Percentiles rank a stretch among this genome's conserved stretches.
Evolutionary conservation across 2,113 vertebrate species (phyloP).

Genomic region (Phylloscopus trochilus): DNA sequence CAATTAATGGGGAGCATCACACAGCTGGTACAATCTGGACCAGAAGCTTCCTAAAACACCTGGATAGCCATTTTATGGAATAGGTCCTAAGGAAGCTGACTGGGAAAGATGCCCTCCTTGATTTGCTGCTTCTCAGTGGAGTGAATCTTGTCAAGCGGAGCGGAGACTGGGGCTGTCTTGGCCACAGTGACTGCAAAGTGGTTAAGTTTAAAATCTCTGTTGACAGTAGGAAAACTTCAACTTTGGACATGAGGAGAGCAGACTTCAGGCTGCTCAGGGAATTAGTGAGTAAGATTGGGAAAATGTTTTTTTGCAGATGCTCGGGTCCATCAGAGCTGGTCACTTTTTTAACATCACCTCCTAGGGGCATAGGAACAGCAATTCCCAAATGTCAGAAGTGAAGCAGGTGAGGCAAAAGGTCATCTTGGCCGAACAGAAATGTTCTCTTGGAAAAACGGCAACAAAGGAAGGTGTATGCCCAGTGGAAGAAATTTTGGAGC

Average conservation of each 20-base stretch:
- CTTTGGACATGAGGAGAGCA: neutral
- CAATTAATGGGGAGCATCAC: neutral
- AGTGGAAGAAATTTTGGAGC: neutral
- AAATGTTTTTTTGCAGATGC: neutral
- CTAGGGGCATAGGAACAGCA: neutral
- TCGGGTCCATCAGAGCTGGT: neutral
- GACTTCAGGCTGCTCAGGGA: neutral
- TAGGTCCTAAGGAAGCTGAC: neutral
- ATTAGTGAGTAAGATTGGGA: neutral
- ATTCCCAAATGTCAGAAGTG: neutral
- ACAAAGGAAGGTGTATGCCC: neutral
- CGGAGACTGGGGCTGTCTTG: neutral
- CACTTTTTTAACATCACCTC: neutral
- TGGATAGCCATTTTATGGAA: neutral
- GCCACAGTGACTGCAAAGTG: accelerated
- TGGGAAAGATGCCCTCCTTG: accelerated
- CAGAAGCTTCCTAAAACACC: neutral
- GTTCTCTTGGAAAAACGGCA: neutral
- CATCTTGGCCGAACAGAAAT: neutral
- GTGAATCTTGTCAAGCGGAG: neutral
- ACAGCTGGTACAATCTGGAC: neutral
- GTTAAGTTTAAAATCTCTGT: neutral
- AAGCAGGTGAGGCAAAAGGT: neutral
- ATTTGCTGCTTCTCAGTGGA: neutral
- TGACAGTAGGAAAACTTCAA: neutral